Evolutionary conservation across 2,113 vertebrate genomes (phyloP), one percentile per base, ranked within the genome.

Genomic region (Lepisosteus osseus): DNA sequence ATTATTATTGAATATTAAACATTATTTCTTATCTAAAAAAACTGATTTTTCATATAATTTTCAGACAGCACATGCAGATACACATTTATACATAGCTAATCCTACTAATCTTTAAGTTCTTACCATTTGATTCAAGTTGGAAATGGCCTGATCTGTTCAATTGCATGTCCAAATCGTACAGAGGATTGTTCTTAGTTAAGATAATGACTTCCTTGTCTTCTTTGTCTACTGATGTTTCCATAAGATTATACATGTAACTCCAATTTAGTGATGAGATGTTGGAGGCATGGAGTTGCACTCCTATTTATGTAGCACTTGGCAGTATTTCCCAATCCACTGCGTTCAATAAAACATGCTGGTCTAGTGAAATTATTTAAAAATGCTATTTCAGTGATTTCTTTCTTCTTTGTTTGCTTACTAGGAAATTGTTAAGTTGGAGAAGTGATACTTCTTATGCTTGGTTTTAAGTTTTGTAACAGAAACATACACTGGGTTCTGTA

Each of bases 51-150:
- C 7, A 40, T 17, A 71, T 43, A 56, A 63, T 61, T 61, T 7
- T 7, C 7, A 42, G 68, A 6, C 68, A 73, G 14, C n/a, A n/a
- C 12, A 57, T 51, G 9, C 14, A 42, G 40, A 13, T 15, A 44
- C 6, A n/a, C n/a, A 9, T 6, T 51, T 63, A 7, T n/a, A 44
- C 15, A 12, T n/a, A 45, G 15, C 12, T 44, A 41, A 14, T 3
- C 47, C 17, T 51, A 8, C 8, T 51, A 51, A 51, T 51, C 47
- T 51, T 4, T 8, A 51, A 51, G 2, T 51, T 51, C 84, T 86
- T 70, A 89, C 86, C 77, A 0, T 72, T 77, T 13, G 73, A 71
- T 62, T 86, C 70, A n/a, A 82, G 62, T 44, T 15, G 76, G 76
- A 72, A 67, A 11, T 78, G 29, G 0, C 81, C 80, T 0, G 3